Conservation (phyloP, 2,797 vertebrate species). For the Chloroceryle inda region DNA sequence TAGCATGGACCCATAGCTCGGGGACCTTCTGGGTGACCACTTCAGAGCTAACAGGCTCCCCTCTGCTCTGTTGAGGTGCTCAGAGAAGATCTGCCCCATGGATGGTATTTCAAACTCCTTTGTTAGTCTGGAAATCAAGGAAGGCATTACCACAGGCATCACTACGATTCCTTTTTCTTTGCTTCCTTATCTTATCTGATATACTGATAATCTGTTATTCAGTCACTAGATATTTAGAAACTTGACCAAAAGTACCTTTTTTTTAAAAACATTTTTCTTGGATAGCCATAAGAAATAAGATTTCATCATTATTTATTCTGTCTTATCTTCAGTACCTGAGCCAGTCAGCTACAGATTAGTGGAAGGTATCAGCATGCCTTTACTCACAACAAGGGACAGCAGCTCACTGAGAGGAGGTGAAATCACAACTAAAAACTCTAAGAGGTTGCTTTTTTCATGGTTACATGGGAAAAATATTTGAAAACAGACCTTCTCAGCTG, state of each 20-base stretch:
- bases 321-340: slow-evolving; percentile 24
- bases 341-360: background rate
- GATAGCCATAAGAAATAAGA: background rate
- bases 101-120: background rate
- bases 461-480: background rate
- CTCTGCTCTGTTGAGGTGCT: background rate
- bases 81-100: background rate
- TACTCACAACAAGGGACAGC: background rate
- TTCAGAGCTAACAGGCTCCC: background rate
- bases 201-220: slow-evolving; percentile 9
- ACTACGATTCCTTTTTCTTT: background rate
- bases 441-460: background rate
- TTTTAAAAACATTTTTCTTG: background rate
- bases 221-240: slow-evolving; percentile 66
- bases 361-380: background rate
- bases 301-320: slow-evolving; percentile 61
- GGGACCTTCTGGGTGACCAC: background rate
- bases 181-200: slow-evolving; percentile 37
- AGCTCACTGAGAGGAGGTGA: background rate
- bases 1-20: background rate
- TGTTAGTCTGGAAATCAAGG: fast-evolving
- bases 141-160: background rate
- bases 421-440: background rate
- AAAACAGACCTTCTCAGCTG: background rate
- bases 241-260: background rate